phyloP scores from a whole-genome alignment of 2,113 vertebrate genomes.

The Microtus oregoni region DNA sequence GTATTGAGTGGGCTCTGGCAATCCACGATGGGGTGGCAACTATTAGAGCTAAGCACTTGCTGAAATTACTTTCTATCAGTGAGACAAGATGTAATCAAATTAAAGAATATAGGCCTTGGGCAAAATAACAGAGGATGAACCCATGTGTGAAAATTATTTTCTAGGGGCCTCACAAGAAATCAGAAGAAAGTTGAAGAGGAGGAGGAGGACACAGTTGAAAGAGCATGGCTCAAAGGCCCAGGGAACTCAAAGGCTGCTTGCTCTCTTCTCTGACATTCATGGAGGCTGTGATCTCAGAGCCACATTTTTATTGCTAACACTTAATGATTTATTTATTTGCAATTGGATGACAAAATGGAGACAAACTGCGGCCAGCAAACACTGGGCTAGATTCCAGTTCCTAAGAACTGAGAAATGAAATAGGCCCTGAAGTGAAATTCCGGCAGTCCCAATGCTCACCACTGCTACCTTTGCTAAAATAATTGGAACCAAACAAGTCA shows the following conservation, averaged over 20 bases:
- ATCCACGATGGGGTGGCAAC: background rate
- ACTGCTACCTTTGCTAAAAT: conserved; percentile 3
- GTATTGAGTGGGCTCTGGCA: background rate
- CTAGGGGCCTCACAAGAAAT: conserved; percentile 19
- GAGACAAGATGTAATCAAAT: conserved; percentile 71
- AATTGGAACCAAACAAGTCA: background rate
- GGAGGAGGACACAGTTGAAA: background rate
- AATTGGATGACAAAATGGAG: background rate
- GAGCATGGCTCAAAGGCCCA: background rate
- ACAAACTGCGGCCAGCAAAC: background rate
- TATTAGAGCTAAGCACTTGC: conserved; percentile 33
- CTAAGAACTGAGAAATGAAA: background rate
- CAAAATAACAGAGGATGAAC: conserved; percentile 65
- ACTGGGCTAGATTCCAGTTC: background rate
- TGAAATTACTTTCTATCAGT: conserved; percentile 66
- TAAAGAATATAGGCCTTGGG: conserved; percentile 45
- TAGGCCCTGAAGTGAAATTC: background rate
- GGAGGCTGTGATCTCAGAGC: background rate
- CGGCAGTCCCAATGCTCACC: background rate
- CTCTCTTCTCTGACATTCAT: background rate
- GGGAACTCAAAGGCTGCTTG: background rate
- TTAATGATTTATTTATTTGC: conserved; percentile 38
- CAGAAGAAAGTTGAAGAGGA: conserved; percentile 33
- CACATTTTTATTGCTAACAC: background rate
- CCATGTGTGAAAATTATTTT: conserved; percentile 62